Evolutionary conservation across 2,888 invertebrate species (phyloP).

Genomic region (Zhuqinia jingwanae): DNA sequence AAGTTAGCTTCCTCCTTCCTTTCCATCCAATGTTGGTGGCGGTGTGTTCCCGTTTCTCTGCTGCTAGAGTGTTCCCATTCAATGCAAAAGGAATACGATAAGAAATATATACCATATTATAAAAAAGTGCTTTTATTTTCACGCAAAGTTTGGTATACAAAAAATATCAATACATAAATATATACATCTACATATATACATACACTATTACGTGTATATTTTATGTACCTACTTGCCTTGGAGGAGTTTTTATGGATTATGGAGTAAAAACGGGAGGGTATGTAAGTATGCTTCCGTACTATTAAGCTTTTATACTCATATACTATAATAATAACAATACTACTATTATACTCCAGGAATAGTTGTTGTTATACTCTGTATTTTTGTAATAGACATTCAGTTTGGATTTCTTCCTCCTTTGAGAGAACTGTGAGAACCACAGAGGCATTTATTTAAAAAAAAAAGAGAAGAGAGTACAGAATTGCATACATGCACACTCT

Average conservation of each 20-base stretch:
- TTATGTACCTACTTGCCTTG: not conserved
- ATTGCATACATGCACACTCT: conserved; percentile 48
- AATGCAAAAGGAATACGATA: not conserved
- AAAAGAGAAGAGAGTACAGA: conserved; percentile 15
- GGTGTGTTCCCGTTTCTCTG: not conserved
- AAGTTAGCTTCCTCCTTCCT: conserved; percentile 11
- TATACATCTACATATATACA: not conserved
- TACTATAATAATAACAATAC: too few relatives aligned
- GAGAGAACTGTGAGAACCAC: not conserved
- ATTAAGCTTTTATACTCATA: not conserved
- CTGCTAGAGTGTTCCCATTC: conserved; percentile 6
- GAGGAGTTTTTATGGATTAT: conserved; percentile 17
- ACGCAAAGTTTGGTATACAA: not conserved
- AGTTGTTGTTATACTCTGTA: not conserved
- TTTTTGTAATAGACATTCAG: not conserved
- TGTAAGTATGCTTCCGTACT: not conserved
- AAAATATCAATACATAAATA: too few relatives aligned
- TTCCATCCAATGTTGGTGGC: not conserved
- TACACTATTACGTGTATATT: too few relatives aligned
- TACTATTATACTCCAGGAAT: not conserved
- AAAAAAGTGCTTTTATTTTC: not conserved
- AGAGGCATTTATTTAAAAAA: not conserved
- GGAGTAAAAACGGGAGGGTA: conserved; percentile 31
- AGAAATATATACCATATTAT: not conserved
- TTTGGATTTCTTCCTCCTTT: not conserved